Conservation (phyloP, 2,888 invertebrate species). For the Plagodis pulveraria region DNA sequence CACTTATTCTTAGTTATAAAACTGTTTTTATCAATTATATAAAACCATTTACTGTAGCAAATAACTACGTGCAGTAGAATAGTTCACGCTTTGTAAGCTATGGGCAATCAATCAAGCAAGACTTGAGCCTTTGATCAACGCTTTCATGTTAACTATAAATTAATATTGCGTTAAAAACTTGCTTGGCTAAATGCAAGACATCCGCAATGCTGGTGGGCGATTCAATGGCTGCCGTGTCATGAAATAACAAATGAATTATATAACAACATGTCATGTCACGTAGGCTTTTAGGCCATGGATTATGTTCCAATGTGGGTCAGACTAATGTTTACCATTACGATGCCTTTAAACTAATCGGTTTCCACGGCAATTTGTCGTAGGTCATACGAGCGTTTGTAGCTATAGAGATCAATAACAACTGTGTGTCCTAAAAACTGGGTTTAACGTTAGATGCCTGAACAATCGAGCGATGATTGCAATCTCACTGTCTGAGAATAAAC, state of each 20-base stretch:
- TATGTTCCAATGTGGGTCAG: slow-evolving; percentile 59
- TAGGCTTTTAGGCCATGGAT: slow-evolving; percentile 61
- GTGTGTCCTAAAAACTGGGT: slow-evolving; percentile 18
- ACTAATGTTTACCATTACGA: slow-evolving; percentile 38
- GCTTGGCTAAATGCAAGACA: slow-evolving; percentile 26
- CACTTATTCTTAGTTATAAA: neutral
- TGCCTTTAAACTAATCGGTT: slow-evolving; percentile 26
- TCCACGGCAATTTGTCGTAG: slow-evolving; percentile 20
- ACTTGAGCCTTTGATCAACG: slow-evolving; percentile 21
- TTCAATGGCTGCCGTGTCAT: slow-evolving; percentile 39
- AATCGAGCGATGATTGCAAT: slow-evolving; percentile 25
- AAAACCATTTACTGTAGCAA: slow-evolving; percentile 2
- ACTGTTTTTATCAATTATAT: neutral
- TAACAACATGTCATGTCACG: slow-evolving; percentile 54
- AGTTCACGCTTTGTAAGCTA: slow-evolving; percentile 15
- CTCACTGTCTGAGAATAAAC: slow-evolving; percentile 34
- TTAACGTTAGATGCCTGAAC: slow-evolving; percentile 15
- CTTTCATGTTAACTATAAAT: slow-evolving; percentile 18
- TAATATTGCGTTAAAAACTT: slow-evolving; percentile 21
- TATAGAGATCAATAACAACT: slow-evolving; percentile 16
- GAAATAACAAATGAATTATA: slow-evolving; percentile 43
- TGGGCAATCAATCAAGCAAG: slow-evolving; percentile 19
- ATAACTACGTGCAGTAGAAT: slow-evolving; percentile 3
- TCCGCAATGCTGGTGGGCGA: slow-evolving; percentile 39
- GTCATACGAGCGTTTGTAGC: neutral